Conservation (phyloP, 2,888 invertebrate genomes). For the Diplazon laetatorius region DNA sequence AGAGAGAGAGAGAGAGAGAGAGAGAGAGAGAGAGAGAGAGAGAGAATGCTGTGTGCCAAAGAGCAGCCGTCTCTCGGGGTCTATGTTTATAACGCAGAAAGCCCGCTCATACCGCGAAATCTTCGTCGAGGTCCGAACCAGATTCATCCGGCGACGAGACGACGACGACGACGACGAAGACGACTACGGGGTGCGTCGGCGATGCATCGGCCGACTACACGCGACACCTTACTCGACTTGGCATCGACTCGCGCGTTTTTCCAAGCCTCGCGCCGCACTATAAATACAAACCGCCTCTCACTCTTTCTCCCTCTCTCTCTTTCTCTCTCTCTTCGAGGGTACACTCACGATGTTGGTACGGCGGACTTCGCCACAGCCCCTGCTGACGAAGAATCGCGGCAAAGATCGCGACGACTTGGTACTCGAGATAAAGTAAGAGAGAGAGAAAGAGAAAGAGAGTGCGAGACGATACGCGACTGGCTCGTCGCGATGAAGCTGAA, state of each 20-base stretch:
- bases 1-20: too few relatives aligned
- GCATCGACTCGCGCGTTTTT: conserved; percentile 74
- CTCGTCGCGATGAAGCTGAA: too few relatives aligned
- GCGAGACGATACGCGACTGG: conserved; percentile 37
- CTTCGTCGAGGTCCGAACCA: conserved; percentile 69
- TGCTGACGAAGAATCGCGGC: conserved; percentile 55
- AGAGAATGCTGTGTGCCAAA: background rate
- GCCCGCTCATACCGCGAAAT: conserved; percentile 32
- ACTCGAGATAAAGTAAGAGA: conserved; percentile 7
- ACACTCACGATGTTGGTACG: conserved; percentile 58
- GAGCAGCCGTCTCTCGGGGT: conserved; percentile 55
- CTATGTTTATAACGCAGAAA: conserved; percentile 58
- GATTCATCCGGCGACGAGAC: conserved; percentile 73
- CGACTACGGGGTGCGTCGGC: conserved; percentile 60
- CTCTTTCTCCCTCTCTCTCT: too few relatives aligned
- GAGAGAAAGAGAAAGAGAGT: conserved; percentile 17
- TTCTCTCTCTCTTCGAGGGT: too few relatives aligned
- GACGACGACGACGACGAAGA: conserved; percentile 43
- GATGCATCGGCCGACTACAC: conserved; percentile 63
- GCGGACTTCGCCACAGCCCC: conserved; percentile 45
- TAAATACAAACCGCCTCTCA: conserved; percentile 56
- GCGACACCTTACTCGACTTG: conserved; percentile 80
- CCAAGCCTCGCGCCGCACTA: conserved; percentile 70
- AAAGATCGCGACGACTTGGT: conserved; percentile 44
- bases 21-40: too few relatives aligned